A percentile compares a stretch with the other conserved stretches of the same genome.
These are phyloP conservation scores for Chrysolina oricalcia DNA, from an alignment of 2,888 invertebrate species.

Conservation along the genomic window DNA sequence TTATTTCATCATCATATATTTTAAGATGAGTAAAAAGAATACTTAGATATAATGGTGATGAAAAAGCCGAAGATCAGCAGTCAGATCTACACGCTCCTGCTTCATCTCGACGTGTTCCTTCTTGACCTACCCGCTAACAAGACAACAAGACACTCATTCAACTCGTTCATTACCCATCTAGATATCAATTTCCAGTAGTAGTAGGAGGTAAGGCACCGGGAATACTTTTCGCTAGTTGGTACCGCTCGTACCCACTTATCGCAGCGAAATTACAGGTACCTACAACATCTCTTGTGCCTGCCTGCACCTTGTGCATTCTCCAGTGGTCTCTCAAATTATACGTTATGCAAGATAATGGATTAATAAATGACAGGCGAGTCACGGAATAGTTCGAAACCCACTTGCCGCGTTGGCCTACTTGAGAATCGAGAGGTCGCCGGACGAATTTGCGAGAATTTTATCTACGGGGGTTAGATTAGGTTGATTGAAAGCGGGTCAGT, in stretches of 20 bases:
- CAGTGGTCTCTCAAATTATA: slow-evolving; percentile 49
- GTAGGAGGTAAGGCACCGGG: slow-evolving; percentile 1
- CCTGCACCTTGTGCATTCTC: slow-evolving; percentile 49
- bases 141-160: too few relatives aligned
- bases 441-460: not conserved
- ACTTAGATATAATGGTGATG: too few relatives aligned
- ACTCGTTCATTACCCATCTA: slow-evolving; percentile 1
- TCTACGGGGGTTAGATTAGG: too few relatives aligned
- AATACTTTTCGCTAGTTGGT: slow-evolving; percentile 13
- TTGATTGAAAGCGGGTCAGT: too few relatives aligned
- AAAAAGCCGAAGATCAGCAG: too few relatives aligned
- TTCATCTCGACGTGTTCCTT: not conserved
- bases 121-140: not conserved
- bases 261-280: slow-evolving; percentile 14
- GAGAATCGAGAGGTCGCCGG: not conserved
- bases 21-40: too few relatives aligned
- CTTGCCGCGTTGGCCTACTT: slow-evolving; percentile 32
- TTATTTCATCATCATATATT: too few relatives aligned
- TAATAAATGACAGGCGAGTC: slow-evolving; percentile 58
- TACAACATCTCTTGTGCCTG: slow-evolving; percentile 24
- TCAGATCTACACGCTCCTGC: too few relatives aligned
- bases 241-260: slow-evolving; percentile 15
- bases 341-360: slow-evolving; percentile 57
- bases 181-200: slow-evolving; percentile 22
- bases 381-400: slow-evolving; percentile 55